Evolutionary conservation across 2,797 vertebrate species (phyloP).

Genomic region (Hybognathus amarus): DNA sequence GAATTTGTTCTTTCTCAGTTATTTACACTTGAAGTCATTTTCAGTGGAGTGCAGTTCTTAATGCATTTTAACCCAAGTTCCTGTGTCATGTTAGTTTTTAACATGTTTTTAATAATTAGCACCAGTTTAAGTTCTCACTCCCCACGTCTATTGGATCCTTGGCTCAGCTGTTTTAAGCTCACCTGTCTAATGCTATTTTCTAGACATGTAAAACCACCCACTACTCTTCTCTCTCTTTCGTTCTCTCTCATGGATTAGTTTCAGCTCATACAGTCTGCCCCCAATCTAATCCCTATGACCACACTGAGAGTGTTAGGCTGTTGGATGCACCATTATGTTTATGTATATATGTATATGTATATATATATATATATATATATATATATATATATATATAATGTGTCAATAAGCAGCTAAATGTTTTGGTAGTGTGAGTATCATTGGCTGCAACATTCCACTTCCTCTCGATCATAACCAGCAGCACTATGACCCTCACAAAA

Average conservation of each 20-base stretch:
- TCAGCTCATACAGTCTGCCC: conserved; percentile 35
- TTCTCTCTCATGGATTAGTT: conserved; percentile 41
- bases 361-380: no score
- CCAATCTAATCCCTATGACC: conserved; percentile 33
- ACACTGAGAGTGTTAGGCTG: conserved; percentile 24
- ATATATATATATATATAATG: no score
- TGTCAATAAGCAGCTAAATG: no score
- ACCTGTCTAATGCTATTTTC: conserved; percentile 46
- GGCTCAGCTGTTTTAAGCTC: conserved; percentile 33
- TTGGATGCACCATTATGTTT: not conserved
- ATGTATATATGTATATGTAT: not conserved
- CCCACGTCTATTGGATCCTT: conserved; percentile 10
- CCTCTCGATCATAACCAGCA: not conserved
- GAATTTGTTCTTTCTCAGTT: not conserved
- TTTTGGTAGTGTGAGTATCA: not conserved
- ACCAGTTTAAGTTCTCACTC: conserved; percentile 16
- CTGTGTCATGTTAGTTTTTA: conserved; percentile 17
- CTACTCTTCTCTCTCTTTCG: not conserved
- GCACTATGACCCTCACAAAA: not conserved
- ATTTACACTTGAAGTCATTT: not conserved
- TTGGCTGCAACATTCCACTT: not conserved
- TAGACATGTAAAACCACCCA: conserved; percentile 44
- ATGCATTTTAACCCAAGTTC: conserved; percentile 8
- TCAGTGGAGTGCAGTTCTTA: not conserved
- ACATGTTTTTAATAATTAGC: conserved; percentile 25